Evolutionary conservation across 2,797 vertebrate genomes (phyloP).

Genomic region (Champsocephalus esox): DNA sequence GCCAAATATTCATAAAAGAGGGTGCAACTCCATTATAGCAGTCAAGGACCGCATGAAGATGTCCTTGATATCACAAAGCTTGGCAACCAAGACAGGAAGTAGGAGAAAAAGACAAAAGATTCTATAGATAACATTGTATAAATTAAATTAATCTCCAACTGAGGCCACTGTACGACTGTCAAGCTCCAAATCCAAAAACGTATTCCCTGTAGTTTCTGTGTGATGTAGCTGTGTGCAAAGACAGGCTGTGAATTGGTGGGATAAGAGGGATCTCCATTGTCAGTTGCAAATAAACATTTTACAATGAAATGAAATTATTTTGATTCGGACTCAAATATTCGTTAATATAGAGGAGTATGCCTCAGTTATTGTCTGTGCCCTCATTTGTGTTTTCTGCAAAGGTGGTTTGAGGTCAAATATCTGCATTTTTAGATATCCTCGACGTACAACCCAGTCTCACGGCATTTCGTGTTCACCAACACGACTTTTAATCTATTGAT

Average conservation of each 20-base stretch:
- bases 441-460: neutral
- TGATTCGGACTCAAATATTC: conserved; percentile 26
- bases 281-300: conserved; percentile 27
- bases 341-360: conserved; percentile 13
- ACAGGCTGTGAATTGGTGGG: conserved; percentile 24
- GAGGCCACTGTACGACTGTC: neutral
- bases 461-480: no score
- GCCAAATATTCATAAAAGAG: conserved; percentile 10
- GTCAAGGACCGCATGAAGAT: conserved; percentile 31
- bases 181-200: conserved; percentile 20
- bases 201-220: conserved; percentile 22
- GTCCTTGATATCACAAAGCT: conserved; percentile 29
- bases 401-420: conserved; percentile 5
- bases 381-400: conserved; percentile 29
- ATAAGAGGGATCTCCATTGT: conserved; percentile 36
- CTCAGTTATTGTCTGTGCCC: neutral
- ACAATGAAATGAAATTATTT: neutral
- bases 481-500: no score
- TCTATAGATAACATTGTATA: conserved; percentile 13
- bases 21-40: conserved; percentile 10
- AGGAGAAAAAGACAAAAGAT: conserved; percentile 20
- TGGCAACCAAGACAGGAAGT: conserved; percentile 11
- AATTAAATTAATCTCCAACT: conserved; percentile 17
- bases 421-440: conserved; percentile 13
- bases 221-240: conserved; percentile 37